Percentiles rank a stretch among this genome's conserved stretches.
phyloP scores from a whole-genome alignment of 2,888 invertebrate genomes.

The Ctena decussata region DNA sequence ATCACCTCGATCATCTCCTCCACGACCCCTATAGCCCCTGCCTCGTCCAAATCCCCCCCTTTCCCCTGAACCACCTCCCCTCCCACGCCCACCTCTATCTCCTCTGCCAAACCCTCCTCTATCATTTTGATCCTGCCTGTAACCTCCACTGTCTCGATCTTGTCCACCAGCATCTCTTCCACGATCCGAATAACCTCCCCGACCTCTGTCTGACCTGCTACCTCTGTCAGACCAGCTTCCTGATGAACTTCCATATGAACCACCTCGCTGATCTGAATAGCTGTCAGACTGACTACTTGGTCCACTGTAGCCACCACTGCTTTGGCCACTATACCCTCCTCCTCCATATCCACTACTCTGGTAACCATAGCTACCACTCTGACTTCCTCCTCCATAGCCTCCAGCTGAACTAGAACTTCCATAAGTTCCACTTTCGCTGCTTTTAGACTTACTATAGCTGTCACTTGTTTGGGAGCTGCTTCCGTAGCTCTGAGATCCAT shows the following conservation, averaged over 20 bases:
- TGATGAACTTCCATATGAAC: neutral
- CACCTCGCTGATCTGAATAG: neutral
- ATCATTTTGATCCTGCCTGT: neutral
- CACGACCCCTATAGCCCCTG: slow-evolving; percentile 16
- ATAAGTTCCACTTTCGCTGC: neutral
- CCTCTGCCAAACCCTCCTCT: neutral
- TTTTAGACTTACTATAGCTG: neutral
- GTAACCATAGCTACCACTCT: neutral
- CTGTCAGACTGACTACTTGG: neutral
- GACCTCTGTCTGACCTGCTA: neutral
- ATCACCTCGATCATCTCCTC: slow-evolving; percentile 20
- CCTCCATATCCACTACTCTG: neutral
- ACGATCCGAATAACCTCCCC: neutral
- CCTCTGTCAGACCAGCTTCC: neutral
- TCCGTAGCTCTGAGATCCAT: neutral
- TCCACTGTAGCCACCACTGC: neutral
- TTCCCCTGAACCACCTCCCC: slow-evolving; percentile 12
- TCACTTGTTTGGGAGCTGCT: neutral
- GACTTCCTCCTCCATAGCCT: neutral
- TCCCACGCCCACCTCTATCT: slow-evolving; percentile 7
- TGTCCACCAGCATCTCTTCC: neutral
- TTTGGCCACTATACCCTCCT: neutral
- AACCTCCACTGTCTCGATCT: neutral
- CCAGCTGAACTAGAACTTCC: neutral
- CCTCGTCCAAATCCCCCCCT: slow-evolving; percentile 4